Base-by-base conservation (phyloP, 1,140 invertebrate genomes). In the Gonioctena quinquepunctata region DNA sequence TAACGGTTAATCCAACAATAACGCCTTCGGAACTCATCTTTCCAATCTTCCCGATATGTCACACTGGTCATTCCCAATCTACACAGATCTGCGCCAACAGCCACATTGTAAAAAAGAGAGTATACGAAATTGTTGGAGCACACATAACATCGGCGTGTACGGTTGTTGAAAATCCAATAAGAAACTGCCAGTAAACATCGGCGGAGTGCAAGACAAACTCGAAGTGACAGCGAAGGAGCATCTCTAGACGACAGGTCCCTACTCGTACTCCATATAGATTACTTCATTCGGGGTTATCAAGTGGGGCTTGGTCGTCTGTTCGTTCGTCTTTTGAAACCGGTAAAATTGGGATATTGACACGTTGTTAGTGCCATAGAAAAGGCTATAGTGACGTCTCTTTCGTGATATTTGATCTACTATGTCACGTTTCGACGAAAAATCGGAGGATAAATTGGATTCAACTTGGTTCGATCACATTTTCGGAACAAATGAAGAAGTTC, bases 151-250 rank as follows among this genome's bases (percentile, higher is more conserved):
- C 54, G 21, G 2, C 16, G 54, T 21, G 22, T 57, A 57, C 4
- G 2, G 54, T 57, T 57, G 52, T 18, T 54, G 54, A 57, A 57
- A 57, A 57, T 57, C 54, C 54, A 57, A 57, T 57, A 57, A 57
- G 21, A 57, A 57, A 57, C 54, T 57, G 54, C 54, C 54, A 57
- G 54, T 57, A 19, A 6, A 25, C 21, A 57, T 57, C 19, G 11
- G 16, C 5, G 22, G 5, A 57, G 54, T 57, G 54, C 0, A 57
- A 57, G 22, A 57, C 54, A 57, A 25, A 57, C 54, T 13, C 22
- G 21, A 57, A 23, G 54, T 22, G 54, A 57, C 54, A 57, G 54
- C 16, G 21, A 57, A 25, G 22, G 54, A 25, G 54, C 54, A 21
- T 25, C 22, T 57, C 54, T 25, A 57, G 54, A 57, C 22, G 11